These are phyloP conservation scores for Macropis europaea DNA, from an alignment of 2,888 invertebrate genomes.

Conservation along the genomic window DNA sequence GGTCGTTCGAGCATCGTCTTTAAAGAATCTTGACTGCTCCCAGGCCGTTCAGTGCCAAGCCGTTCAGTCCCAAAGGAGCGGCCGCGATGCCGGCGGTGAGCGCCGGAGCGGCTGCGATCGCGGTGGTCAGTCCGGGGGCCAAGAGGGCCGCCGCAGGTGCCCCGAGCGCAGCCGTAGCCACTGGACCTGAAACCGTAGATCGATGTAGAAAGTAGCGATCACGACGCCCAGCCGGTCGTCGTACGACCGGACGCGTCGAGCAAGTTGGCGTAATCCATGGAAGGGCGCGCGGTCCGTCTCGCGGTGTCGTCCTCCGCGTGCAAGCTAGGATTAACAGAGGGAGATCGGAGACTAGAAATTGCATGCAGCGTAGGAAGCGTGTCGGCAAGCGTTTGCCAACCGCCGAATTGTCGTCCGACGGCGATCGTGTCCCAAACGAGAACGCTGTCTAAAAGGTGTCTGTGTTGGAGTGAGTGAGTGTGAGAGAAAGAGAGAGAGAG, in stretches of 20 bases:
- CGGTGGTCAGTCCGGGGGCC: conserved; percentile 41
- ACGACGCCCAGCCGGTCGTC: no score
- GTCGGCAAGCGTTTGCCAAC: conserved; percentile 33
- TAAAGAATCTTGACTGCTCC: conserved; percentile 51
- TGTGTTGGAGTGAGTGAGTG: no score
- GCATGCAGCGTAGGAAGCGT: conserved; percentile 14
- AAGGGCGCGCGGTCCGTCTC: no score
- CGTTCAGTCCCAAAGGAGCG: conserved; percentile 38
- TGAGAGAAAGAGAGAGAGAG: not conserved
- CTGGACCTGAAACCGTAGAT: conserved; percentile 23
- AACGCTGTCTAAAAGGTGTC: no score
- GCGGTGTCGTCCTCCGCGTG: no score
- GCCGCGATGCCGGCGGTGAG: conserved; percentile 20
- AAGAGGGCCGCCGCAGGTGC: conserved; percentile 19
- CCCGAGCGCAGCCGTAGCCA: conserved; percentile 41
- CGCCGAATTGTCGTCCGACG: not conserved
- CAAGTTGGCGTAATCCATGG: no score
- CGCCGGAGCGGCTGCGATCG: conserved; percentile 23
- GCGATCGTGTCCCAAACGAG: not conserved
- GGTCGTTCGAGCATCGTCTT: not conserved
- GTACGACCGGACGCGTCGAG: no score
- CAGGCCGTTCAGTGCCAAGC: conserved; percentile 44
- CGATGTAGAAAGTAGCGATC: not conserved
- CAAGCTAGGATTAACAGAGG: not conserved
- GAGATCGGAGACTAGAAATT: not conserved